These are phyloP conservation scores for Hypanus sabinus DNA, from an alignment of 2,113 vertebrate genomes.

Conservation along the genomic window DNA sequence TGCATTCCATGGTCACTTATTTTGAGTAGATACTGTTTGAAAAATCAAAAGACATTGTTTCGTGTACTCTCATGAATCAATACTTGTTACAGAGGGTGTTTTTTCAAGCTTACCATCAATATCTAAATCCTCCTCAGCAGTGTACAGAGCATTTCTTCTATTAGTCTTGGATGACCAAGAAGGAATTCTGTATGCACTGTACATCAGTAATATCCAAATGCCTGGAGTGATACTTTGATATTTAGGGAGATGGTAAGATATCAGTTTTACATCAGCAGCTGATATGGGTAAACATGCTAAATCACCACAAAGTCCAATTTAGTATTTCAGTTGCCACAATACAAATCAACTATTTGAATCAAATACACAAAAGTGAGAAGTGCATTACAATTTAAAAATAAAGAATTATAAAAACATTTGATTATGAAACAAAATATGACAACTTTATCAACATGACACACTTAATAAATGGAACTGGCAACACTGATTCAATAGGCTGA, in stretches of 20 bases:
- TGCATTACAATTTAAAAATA: background rate
- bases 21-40: background rate
- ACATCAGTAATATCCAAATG: too few species aligned
- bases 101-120: background rate
- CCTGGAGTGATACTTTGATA: background rate
- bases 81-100: background rate
- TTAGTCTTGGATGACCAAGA: background rate
- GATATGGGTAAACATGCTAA: background rate
- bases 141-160: too few species aligned
- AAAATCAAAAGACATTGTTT: background rate
- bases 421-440: background rate
- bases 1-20: background rate
- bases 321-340: background rate
- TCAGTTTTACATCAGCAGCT: background rate
- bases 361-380: background rate
- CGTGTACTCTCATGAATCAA: background rate
- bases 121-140: background rate
- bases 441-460: too few species aligned
- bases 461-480: too few species aligned
- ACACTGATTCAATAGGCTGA: too few species aligned
- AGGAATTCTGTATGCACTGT: background rate
- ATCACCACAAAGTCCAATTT: background rate
- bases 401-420: background rate
- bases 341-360: background rate
- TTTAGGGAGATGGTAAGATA: background rate